Conservation (phyloP, 1,140 invertebrate species). For the Pollicipes pollicipes region DNA sequence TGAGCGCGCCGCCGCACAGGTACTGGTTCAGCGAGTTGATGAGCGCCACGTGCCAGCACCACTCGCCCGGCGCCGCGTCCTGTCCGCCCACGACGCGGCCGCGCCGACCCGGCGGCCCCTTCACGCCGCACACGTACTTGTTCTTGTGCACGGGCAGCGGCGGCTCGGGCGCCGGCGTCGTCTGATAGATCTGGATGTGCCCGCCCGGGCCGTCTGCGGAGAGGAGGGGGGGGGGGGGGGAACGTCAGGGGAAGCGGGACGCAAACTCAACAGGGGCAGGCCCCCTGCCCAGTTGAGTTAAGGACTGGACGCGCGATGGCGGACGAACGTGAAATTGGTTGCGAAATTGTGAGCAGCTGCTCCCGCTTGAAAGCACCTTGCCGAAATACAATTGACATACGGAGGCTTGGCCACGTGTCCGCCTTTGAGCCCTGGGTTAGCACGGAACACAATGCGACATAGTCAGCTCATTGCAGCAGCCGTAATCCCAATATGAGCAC, state of each 20-base stretch:
- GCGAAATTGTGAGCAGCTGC: background rate
- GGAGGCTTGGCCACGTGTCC: no score
- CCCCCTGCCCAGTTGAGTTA: background rate
- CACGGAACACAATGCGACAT: no score
- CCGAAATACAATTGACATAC: background rate
- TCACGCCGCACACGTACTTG: conserved; percentile 81
- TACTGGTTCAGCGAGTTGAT: conserved; percentile 87
- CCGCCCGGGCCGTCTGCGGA: background rate
- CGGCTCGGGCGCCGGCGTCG: conserved; percentile 2
- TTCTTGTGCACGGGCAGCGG: conserved; percentile 26
- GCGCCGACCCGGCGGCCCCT: conserved; percentile 36
- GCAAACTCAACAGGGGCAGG: background rate
- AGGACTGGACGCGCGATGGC: background rate
- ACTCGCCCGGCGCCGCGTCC: conserved; percentile 72
- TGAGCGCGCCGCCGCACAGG: conserved; percentile 83
- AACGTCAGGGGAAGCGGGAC: background rate
- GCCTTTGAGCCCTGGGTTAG: no score
- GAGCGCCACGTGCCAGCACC: conserved; percentile 89
- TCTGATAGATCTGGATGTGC: conserved; percentile 1
- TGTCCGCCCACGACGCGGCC: conserved; percentile 73
- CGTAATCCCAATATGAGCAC: no score
- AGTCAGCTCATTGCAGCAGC: no score
- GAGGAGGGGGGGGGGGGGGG: conserved; percentile 4
- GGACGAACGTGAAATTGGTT: background rate
- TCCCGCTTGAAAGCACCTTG: background rate